Conservation (phyloP, 2,113 vertebrate genomes). For the Suricata suricatta region DNA sequence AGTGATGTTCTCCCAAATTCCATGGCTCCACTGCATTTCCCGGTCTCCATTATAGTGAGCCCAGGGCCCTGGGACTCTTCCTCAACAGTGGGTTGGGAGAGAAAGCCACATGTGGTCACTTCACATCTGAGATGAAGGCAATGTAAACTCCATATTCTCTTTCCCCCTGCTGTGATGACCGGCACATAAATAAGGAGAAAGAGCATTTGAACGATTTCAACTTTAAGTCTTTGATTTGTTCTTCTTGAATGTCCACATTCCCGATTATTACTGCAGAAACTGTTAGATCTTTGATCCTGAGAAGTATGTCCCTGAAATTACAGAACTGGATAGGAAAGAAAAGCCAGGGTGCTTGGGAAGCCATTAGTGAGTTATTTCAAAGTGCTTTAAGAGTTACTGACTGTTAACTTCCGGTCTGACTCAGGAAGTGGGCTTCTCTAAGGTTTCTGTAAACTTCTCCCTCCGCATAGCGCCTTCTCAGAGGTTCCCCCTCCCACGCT, state of each 20-base stretch:
- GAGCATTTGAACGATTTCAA: neutral
- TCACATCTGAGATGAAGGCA: neutral
- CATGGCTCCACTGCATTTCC: neutral
- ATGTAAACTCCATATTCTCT: neutral
- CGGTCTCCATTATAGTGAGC: neutral
- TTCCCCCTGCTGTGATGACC: neutral
- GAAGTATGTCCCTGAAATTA: neutral
- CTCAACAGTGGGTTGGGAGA: neutral
- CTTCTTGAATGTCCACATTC: neutral
- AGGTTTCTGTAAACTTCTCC: neutral
- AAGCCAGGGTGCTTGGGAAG: neutral
- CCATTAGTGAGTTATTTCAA: neutral
- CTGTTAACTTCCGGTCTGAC: neutral
- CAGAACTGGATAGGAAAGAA: neutral
- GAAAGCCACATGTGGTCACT: neutral
- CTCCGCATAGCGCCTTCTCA: neutral
- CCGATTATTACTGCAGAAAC: neutral
- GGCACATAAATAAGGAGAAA: neutral
- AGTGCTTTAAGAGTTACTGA: neutral
- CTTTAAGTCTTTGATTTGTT: neutral
- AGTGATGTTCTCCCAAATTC: neutral
- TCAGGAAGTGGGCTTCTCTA: neutral
- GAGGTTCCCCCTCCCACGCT: neutral
- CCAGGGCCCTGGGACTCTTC: neutral
- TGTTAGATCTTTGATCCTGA: neutral